These are phyloP conservation scores for Rafetus swinhoei DNA, from an alignment of 2,113 vertebrate genomes.

Conservation along the genomic window DNA sequence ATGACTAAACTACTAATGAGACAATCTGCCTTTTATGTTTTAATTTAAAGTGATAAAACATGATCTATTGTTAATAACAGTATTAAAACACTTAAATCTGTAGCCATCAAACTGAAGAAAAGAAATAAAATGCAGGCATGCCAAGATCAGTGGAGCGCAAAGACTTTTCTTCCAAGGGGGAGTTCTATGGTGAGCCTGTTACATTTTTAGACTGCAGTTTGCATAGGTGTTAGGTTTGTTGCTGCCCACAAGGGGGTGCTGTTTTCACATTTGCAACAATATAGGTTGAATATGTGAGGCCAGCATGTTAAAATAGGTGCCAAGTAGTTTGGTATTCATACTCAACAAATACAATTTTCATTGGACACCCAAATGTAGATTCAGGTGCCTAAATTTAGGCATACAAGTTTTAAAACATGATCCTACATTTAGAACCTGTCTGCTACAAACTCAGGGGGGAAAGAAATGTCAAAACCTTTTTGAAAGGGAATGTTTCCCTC, in stretches of 20 bases:
- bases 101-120: not conserved
- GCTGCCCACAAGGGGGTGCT: conserved; percentile 72
- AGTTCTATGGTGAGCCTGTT: accelerated
- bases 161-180: not conserved
- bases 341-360: not conserved
- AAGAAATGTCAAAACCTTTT: not conserved
- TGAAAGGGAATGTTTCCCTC: not conserved
- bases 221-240: accelerated
- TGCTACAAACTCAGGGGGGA: not conserved
- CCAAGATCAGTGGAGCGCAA: not conserved
- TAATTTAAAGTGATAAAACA: not conserved
- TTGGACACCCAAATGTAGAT: not conserved
- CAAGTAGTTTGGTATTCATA: not conserved
- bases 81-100: not conserved
- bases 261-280: conserved; percentile 1
- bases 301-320: not conserved
- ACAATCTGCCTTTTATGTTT: not conserved
- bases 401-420: not conserved
- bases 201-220: accelerated
- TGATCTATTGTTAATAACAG: not conserved
- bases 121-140: not conserved
- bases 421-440: not conserved
- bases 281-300: not conserved
- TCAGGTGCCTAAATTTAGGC: accelerated
- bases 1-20: not conserved